Base-by-base conservation (phyloP, 2,113 vertebrate species). In the Scomber colias region DNA sequence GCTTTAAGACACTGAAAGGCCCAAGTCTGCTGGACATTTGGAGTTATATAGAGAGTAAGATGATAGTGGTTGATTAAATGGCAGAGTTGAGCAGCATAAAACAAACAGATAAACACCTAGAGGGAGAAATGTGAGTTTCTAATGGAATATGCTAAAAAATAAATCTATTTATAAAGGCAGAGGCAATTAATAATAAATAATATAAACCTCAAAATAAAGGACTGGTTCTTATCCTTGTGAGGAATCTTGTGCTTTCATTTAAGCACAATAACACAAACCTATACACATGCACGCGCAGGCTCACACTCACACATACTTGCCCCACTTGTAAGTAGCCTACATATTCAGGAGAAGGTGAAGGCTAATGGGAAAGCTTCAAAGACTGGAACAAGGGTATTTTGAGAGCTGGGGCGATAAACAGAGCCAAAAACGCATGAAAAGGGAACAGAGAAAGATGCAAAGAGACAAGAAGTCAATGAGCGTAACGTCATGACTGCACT, bases 401-500 rank as follows among this genome's bases (percentile, higher is more conserved):
- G 48, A 66, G 66, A 83, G 48, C 45, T 5, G 67, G 15, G 50
- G 48, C 5, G 3, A 63, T 49, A 72, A 82, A 75, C 31, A 59
- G 51, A 80, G 66, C 57, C 57, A 72, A 71, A 30, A 0, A 44
- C 3, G 16, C 0, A n/a, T 3, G 35, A 68, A 75, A 60, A 24
- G 21, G n/a, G 15, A 85, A 66, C 3, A 2, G 48, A 70, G 54
- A 64, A 59, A 40, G 66, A 84, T 61, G 72, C 53, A 44, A 75
- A 49, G 74, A 82, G 71, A 83, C 76, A 81, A 48, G 57, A 66
- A 82, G 77, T 63, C 83, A 60, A 77, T 30, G 50, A 84, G 78
- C 3, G 3, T 3, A 73, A 61, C 3, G 31, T 35, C 62, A 67
- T 2, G 77, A 71, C 73, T 15, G 45, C 63, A 49, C 69, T 54